Conservation (phyloP, 2,888 invertebrate genomes). For the Nymphalis c-album region DNA sequence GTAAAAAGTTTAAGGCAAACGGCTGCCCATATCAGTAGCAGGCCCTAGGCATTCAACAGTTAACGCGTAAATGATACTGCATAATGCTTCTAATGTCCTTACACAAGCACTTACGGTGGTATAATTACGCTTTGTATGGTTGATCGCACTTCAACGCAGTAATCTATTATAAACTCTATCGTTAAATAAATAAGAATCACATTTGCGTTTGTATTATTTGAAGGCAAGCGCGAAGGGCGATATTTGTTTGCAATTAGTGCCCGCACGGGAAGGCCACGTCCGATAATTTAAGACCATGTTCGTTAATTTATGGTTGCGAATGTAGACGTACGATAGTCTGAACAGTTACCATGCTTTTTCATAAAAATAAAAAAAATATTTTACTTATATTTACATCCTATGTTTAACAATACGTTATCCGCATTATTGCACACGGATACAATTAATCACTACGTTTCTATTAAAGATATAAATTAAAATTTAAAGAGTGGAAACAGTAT, state of each 20-base stretch:
- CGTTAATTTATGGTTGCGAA: slow-evolving; percentile 20
- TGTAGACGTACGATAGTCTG: slow-evolving; percentile 6
- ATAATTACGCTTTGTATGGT: slow-evolving; percentile 22
- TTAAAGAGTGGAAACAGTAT: too few relatives aligned
- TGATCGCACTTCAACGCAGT: neutral
- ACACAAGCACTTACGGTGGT: slow-evolving; percentile 23
- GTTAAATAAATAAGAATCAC: neutral
- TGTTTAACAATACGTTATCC: too few relatives aligned
- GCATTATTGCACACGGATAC: too few relatives aligned
- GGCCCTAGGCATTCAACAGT: slow-evolving; percentile 43
- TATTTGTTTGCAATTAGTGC: slow-evolving; percentile 65
- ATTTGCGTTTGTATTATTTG: neutral
- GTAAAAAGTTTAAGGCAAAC: slow-evolving; percentile 8
- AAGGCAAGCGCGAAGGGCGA: slow-evolving; percentile 11
- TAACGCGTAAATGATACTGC: slow-evolving; percentile 44
- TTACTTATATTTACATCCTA: neutral
- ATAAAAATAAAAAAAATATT: neutral
- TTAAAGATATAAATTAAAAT: neutral
- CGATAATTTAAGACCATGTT: slow-evolving; percentile 55
- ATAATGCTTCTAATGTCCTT: slow-evolving; percentile 31
- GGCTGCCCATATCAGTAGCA: slow-evolving; percentile 22
- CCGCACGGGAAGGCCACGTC: slow-evolving; percentile 58
- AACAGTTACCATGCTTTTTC: slow-evolving; percentile 5
- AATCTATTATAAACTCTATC: slow-evolving; percentile 14
- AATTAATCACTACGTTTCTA: too few relatives aligned